Evolutionary conservation across 2,113 vertebrate genomes (phyloP).

Genomic region (Elgaria multicarinata): DNA sequence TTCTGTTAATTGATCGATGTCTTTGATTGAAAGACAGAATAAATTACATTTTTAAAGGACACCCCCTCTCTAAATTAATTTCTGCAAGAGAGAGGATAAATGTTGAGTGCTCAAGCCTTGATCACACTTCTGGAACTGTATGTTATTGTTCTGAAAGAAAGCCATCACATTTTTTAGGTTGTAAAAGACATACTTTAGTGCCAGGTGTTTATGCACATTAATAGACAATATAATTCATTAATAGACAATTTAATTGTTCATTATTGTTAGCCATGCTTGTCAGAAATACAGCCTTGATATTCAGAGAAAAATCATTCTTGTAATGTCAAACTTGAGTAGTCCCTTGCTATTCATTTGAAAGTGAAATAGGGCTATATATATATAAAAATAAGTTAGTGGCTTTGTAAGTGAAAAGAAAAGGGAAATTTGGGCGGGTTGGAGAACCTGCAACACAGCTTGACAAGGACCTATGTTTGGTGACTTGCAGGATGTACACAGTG

Average conservation of each 20-base stretch:
- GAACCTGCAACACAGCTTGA: neutral
- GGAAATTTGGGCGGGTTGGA: neutral
- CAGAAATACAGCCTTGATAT: neutral
- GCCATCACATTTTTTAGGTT: neutral
- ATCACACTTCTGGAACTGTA: constrained; percentile 62
- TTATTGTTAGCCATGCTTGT: neutral
- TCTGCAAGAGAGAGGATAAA: constrained; percentile 36
- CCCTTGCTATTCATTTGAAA: neutral
- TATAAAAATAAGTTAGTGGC: neutral
- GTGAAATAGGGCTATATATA: neutral
- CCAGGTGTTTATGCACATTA: neutral
- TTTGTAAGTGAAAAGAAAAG: neutral
- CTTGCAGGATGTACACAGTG: neutral
- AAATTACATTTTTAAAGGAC: constrained; percentile 54
- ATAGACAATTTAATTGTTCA: neutral
- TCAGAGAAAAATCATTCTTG: neutral
- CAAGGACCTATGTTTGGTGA: neutral
- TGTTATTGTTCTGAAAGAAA: constrained; percentile 32
- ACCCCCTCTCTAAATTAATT: neutral
- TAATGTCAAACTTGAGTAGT: neutral
- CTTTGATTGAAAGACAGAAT: constrained; percentile 59
- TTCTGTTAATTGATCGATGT: constrained; percentile 51
- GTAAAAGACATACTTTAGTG: constrained; percentile 20
- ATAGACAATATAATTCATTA: constrained; percentile 17
- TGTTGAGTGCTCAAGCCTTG: constrained; percentile 27